Evolutionary conservation across 2,797 vertebrate genomes (phyloP).

Genomic region (Lepus townsendii): DNA sequence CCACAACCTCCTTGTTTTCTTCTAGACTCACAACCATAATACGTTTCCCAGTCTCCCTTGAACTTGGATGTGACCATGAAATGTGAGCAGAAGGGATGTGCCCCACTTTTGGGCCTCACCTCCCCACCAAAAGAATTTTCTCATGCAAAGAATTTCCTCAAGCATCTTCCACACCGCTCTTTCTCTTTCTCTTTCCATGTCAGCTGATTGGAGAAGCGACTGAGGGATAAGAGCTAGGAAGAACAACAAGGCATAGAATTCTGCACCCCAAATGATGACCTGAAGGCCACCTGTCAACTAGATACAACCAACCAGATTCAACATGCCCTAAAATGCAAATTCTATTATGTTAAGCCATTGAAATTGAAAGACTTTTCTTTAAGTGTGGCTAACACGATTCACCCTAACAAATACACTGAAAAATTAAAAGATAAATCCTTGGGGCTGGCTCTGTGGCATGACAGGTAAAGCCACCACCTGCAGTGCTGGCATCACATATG

Average conservation of each 20-base stretch:
- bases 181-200: not conserved
- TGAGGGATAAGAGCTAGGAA: too few relatives aligned
- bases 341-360: not conserved
- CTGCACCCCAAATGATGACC: not conserved
- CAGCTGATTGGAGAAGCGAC: not conserved
- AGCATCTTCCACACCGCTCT: not conserved
- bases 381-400: not conserved
- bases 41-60: not conserved
- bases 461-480: too few relatives aligned
- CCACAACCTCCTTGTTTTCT: not conserved
- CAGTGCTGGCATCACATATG: too few relatives aligned
- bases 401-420: not conserved
- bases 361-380: not conserved
- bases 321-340: not conserved
- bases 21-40: not conserved
- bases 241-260: rapidly evolving
- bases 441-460: too few relatives aligned
- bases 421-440: not conserved
- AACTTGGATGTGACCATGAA: not conserved
- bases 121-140: not conserved
- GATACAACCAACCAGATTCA: not conserved
- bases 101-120: not conserved
- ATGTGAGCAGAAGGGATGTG: not conserved
- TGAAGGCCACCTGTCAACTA: not conserved
- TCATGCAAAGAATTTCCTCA: not conserved